Conservation (phyloP, 64 coral and sea anemone species). For the Stylophora pistillata region DNA sequence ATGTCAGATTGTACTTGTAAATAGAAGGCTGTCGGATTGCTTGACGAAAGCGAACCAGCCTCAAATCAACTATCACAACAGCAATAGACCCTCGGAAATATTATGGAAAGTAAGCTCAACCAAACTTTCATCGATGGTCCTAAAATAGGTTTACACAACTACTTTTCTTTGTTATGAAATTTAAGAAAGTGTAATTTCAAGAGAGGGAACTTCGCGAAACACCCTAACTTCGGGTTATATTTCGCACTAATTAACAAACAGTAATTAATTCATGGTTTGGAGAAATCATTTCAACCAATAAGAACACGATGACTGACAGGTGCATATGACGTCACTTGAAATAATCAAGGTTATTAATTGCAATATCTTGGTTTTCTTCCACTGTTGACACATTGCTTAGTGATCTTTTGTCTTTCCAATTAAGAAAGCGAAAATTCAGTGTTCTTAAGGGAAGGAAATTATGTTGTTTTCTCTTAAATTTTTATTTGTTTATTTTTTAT, state of each 20-base stretch:
- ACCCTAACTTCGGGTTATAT: background rate
- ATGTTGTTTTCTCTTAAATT: background rate
- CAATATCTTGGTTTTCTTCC: slow-evolving; percentile 4
- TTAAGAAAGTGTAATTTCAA: background rate
- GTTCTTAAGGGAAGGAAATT: background rate
- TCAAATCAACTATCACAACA: background rate
- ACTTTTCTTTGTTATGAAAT: background rate
- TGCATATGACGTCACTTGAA: slow-evolving; percentile 13
- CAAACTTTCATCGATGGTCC: no score
- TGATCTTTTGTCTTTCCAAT: background rate
- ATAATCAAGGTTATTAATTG: slow-evolving; percentile 23
- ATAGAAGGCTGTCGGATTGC: background rate
- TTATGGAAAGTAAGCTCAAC: no score
- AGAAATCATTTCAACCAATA: background rate
- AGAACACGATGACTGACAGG: background rate
- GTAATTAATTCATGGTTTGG: slow-evolving; percentile 12
- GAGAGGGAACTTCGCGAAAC: background rate
- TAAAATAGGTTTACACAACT: no score
- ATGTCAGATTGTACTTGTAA: background rate
- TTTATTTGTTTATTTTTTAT: background rate
- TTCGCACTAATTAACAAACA: background rate
- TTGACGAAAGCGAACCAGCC: background rate
- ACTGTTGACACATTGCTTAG: background rate
- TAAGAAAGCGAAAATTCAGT: slow-evolving; percentile 4
- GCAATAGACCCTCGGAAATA: no score